These are phyloP conservation scores for Platichthys flesus DNA, from an alignment of 2,113 vertebrate genomes.

Conservation along the genomic window DNA sequence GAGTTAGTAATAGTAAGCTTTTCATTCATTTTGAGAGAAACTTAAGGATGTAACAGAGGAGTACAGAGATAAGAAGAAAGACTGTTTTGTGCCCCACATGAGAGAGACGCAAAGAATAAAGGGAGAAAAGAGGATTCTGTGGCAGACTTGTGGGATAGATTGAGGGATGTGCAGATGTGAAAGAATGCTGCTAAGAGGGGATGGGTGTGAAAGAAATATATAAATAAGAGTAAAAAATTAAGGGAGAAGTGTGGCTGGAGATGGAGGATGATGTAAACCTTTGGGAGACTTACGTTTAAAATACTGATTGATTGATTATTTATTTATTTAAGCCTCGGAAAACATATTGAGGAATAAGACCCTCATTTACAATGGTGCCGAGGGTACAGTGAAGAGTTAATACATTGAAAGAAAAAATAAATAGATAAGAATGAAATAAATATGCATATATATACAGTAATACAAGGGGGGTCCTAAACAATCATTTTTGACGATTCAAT, in stretches of 20 bases:
- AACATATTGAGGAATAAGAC: too few relatives aligned
- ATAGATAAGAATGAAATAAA: too few relatives aligned
- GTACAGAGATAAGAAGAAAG: not conserved
- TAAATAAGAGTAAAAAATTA: not conserved
- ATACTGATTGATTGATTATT: not conserved
- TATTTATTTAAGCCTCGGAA: too few relatives aligned
- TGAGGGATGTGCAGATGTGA: not conserved
- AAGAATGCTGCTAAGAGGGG: not conserved
- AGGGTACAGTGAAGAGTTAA: too few relatives aligned
- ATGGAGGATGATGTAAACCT: not conserved
- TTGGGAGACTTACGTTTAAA: not conserved
- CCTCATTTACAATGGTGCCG: too few relatives aligned
- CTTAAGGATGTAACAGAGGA: not conserved
- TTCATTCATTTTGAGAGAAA: conserved; percentile 1
- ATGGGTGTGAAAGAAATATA: not conserved
- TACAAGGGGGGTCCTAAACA: too few relatives aligned
- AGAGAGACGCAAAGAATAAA: not conserved
- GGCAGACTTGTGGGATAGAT: conserved; percentile 2
- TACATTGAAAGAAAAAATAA: too few relatives aligned
- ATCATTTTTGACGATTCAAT: too few relatives aligned
- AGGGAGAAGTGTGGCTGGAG: not conserved
- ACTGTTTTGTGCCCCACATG: not conserved
- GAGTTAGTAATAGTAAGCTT: not conserved
- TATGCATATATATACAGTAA: too few relatives aligned
- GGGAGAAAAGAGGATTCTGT: not conserved